Evolutionary conservation across 2,888 invertebrate species (phyloP), one percentile per base, ranked within the genome.

Genomic region (Eulithis testata): DNA sequence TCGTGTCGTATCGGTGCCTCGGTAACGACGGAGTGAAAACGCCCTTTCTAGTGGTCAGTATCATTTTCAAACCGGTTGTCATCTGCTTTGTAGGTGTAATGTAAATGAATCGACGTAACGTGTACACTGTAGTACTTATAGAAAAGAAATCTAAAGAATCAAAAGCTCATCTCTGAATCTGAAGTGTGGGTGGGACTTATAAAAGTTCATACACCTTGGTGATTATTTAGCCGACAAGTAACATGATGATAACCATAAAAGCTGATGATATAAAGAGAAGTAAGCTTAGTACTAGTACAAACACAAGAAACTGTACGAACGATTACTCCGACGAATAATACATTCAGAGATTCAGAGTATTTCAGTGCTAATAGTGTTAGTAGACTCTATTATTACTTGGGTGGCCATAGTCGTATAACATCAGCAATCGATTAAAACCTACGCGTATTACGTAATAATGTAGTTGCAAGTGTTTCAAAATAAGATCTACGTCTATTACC

Each of bases 391-490:
- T 21, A 47, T 47, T 47, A n/a, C 7, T 45, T 12, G 14, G 21
- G 21, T 9, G 36, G 7, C n/a, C 37, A 6, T 45, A 40, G 7
- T 36, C 37, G 44, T 52, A 58, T 52, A 44, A 31, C 44, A 44
- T 53, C 53, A 60, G 52, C 45, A 44, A 45, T 14, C 52, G 45
- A 52, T 60, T 37, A 60, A 59, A 36, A 60, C 60, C 52, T 60
- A 60, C 55, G 44, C 51, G 50, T 45, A 51, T 52, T 63, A 57
- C 62, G 51, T 63, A 63, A 63, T 40, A 27, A 37, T 60, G 37
- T 14, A 44, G 21, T 63, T 63, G 45, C 51, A 51, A 7, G 6
- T 36, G 21, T 63, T 63, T 37, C 51, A 51, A 7, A 6, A 47
- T 53, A 40, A 11, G 47, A 47, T 57, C 45, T 21, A 56, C 12